These are phyloP conservation scores for Vipera latastei DNA, from an alignment of 2,797 vertebrate genomes.

Conservation along the genomic window DNA sequence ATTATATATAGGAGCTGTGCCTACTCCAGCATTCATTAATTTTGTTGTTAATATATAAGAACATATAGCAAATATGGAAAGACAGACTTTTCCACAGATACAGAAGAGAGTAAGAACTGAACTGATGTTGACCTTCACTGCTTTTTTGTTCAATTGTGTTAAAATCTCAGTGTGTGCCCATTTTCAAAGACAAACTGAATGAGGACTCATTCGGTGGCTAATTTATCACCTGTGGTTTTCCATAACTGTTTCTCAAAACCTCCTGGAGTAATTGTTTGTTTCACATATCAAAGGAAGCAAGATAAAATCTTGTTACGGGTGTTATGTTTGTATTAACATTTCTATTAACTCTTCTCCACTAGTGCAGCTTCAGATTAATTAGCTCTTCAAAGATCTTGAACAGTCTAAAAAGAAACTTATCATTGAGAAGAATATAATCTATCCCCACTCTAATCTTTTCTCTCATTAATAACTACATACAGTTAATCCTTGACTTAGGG, in stretches of 20 bases:
- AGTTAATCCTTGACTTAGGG: background rate
- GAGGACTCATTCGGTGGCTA: constrained; percentile 55
- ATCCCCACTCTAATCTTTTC: background rate
- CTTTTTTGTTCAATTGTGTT: constrained; percentile 50
- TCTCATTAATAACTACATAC: background rate
- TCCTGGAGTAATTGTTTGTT: constrained; percentile 57
- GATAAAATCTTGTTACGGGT: constrained; percentile 65
- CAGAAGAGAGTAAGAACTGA: constrained; percentile 43
- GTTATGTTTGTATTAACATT: constrained; percentile 37
- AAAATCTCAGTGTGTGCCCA: constrained; percentile 38
- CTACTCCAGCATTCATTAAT: constrained; percentile 4
- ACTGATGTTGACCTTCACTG: constrained; percentile 41
- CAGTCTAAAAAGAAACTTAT: constrained; percentile 13
- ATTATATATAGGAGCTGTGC: background rate
- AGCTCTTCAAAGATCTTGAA: constrained; percentile 36
- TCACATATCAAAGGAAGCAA: constrained; percentile 62
- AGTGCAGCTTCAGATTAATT: constrained; percentile 45
- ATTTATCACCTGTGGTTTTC: constrained; percentile 68
- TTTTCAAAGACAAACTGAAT: constrained; percentile 54
- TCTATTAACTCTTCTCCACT: constrained; percentile 53
- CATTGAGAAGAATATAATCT: background rate
- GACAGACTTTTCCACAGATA: constrained; percentile 21
- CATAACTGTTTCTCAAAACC: constrained; percentile 52
- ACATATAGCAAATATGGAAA: constrained; percentile 11
- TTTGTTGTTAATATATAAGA: background rate